Base-by-base conservation (phyloP, 37 sponge, comb jelly and placozoan species). In the Mnemiopsis leidyi region DNA sequence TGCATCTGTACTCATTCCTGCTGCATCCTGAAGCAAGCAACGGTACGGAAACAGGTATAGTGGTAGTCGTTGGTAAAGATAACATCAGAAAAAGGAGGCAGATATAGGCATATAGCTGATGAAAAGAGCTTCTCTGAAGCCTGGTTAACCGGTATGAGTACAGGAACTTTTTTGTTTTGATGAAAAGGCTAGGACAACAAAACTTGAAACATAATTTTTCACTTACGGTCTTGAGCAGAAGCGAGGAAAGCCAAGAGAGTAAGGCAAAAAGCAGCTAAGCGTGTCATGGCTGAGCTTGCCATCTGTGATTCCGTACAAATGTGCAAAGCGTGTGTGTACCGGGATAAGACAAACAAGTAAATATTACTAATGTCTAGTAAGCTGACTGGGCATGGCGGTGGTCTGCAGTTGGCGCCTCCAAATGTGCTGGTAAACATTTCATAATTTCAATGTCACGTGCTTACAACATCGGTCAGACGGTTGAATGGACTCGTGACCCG, bases 1-100 rank as follows among this genome's bases (percentile, higher is more conserved):
- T 71, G 30, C 75, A 71, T 5, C 75, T 71, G 75, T 71, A 71
- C 75, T 71, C 75, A 24, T 71, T 71, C 75, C 75, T n/a, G n/a
- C 30, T 71, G 30, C 75, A 71, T 5, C 75, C 75, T 71, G 20
- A 13, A 18, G 61, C 61, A 48, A n/a, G n/a, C n/a, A n/a, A n/a
- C n/a, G n/a, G n/a, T n/a, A n/a, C n/a, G n/a, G n/a, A n/a, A n/a
- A n/a, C n/a, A n/a, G n/a, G n/a, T n/a, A n/a, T n/a, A n/a, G n/a
- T n/a, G n/a, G n/a, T n/a, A n/a, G n/a, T n/a, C n/a, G n/a, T n/a
- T n/a, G n/a, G n/a, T n/a, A n/a, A n/a, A n/a, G n/a, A n/a, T n/a
- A n/a, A n/a, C n/a, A n/a, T n/a, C n/a, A n/a, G n/a, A n/a, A n/a
- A n/a, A n/a, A n/a, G n/a, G n/a, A n/a, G n/a, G n/a, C n/a, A n/a